These are phyloP conservation scores for Lytechinus pictus DNA, from an alignment of 35 echinoderm and acorn worm species.

Conservation along the genomic window DNA sequence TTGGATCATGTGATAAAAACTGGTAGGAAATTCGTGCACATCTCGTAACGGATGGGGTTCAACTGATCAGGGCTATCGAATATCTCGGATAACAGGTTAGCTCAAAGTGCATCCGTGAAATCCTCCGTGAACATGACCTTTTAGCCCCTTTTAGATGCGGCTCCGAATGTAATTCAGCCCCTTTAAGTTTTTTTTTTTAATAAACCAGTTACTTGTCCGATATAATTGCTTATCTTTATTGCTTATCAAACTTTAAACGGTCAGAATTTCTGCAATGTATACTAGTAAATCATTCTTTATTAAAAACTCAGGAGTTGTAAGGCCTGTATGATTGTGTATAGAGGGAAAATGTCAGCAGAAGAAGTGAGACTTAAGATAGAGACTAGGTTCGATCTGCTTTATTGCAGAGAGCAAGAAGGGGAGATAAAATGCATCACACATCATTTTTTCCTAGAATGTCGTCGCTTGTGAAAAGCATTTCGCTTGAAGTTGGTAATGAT, in stretches of 20 bases:
- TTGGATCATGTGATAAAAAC: neutral
- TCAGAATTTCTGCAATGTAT: neutral
- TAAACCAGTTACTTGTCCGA: neutral
- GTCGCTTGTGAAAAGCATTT: neutral
- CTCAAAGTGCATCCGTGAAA: neutral
- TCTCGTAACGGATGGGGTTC: neutral
- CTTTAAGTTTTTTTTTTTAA: neutral
- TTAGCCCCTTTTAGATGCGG: neutral
- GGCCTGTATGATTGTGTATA: too few relatives aligned
- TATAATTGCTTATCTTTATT: neutral
- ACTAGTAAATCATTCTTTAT: neutral
- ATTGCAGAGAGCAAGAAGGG: neutral
- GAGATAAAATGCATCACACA: neutral
- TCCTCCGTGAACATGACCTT: neutral
- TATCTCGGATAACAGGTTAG: neutral
- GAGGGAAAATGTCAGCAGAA: neutral
- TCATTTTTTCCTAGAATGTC: neutral
- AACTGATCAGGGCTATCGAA: too few relatives aligned
- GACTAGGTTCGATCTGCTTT: neutral
- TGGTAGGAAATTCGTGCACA: neutral
- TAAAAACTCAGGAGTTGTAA: too few relatives aligned
- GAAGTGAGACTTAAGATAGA: neutral
- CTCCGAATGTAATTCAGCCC: neutral
- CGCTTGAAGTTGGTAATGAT: neutral
- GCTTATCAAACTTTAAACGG: neutral